Evolutionary conservation across 2,888 invertebrate genomes (phyloP), one percentile per base, ranked within the genome.

Genomic region (Entomobrya multifasciata): DNA sequence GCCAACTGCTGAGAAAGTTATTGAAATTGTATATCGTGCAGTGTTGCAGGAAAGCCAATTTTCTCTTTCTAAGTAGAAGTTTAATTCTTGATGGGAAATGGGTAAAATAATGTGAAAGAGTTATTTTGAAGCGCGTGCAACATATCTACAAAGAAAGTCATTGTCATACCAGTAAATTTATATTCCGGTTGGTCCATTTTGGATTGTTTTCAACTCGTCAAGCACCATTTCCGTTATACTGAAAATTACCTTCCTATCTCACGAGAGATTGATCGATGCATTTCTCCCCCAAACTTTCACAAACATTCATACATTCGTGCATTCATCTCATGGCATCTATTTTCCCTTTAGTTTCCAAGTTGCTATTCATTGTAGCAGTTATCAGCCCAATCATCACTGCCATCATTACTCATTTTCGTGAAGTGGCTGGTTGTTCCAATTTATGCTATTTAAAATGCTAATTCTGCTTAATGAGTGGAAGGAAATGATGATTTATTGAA

Each of bases 371-470:
- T 36, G n/a, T n/a, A n/a, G n/a, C n/a, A n/a, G 20, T 36, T 36
- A 65, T 65, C 36, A 36, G 30, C n/a, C n/a, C n/a, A n/a, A n/a
- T n/a, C 11, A 47, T 5, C 47, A 47, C 1, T 1, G 20, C 5
- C 3, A 65, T 30, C 30, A 30, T 65, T 41, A 65, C 41, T n/a
- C 36, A 22, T n/a, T 65, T 65, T 65, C 30, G 4, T 15, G 36
- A 65, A 30, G 11, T 65, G 30, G 36, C 36, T 65, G 65, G 41
- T 36, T 11, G 22, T 65, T 65, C 36, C n/a, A n/a, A n/a, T n/a
- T n/a, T n/a, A n/a, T n/a, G n/a, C 57, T 57, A 25, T 25, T 20
- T 57, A 57, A 57, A 57, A 57, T 65, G 65, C 65, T 65, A 65
- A 65, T 65, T 30, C 8, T 25, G 22, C 57, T 57, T 65, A 36